These are phyloP conservation scores for Volucella inanis DNA, from an alignment of 2,888 invertebrate species.

Conservation along the genomic window DNA sequence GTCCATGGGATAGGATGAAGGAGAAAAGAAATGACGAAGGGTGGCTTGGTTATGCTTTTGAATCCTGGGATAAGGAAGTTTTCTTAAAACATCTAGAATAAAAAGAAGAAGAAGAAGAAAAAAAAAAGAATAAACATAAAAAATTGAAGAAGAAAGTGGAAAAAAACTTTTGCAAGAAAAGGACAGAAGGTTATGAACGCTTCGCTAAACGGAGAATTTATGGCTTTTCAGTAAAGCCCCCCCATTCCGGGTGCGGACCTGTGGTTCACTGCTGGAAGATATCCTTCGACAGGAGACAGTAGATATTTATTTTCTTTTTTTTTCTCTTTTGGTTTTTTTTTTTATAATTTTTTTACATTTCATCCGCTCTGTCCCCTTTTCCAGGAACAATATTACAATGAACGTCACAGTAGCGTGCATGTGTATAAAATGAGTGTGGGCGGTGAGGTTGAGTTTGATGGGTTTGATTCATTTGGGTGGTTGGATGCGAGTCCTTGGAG, in stretches of 20 bases:
- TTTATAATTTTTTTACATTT: not conserved
- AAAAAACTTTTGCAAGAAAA: conserved; percentile 60
- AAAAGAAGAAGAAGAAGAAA: too few species aligned
- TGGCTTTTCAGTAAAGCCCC: conserved; percentile 73
- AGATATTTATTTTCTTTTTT: conserved; percentile 68
- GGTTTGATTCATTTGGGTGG: too few species aligned
- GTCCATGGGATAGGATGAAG: conserved; percentile 10
- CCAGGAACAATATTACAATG: conserved; percentile 42
- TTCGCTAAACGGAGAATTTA: conserved; percentile 75
- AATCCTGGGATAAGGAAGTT: conserved; percentile 72
- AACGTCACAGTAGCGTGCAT: conserved; percentile 30
- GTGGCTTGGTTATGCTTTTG: conserved; percentile 25
- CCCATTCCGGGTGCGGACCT: conserved; percentile 57
- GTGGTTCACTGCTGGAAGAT: conserved; percentile 63
- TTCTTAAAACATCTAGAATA: conserved; percentile 28
- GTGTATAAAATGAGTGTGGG: conserved; percentile 32
- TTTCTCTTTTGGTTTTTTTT: conserved; percentile 6
- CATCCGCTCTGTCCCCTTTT: not conserved
- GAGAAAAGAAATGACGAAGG: conserved; percentile 54
- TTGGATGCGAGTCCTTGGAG: conserved; percentile 51
- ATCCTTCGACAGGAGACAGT: conserved; percentile 73
- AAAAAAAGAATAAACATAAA: too few species aligned
- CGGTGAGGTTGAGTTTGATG: conserved; percentile 31
- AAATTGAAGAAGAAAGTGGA: not conserved
- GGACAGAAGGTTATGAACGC: conserved; percentile 75